phyloP scores from a whole-genome alignment of 2,888 invertebrate species.

The Arge pagana region DNA sequence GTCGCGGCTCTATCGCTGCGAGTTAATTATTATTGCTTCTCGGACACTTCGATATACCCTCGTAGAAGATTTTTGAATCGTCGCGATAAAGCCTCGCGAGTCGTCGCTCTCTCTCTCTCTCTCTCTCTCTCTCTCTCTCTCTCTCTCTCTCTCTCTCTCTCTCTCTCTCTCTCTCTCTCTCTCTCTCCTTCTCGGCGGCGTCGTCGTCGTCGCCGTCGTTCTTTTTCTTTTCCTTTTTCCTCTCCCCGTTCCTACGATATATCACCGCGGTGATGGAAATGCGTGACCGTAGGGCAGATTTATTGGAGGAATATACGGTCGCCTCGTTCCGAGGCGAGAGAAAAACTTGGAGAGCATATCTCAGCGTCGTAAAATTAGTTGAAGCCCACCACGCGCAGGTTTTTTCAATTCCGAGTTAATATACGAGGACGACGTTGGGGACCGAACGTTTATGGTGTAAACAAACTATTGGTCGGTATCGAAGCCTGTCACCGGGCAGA shows the following conservation, averaged over 20 bases:
- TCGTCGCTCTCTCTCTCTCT: too few species aligned
- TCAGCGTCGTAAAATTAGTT: slow-evolving; percentile 9
- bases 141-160: not conserved
- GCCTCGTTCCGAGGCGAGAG: too few species aligned
- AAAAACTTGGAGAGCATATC: slow-evolving; percentile 5
- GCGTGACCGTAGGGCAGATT: too few species aligned
- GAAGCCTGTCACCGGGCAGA: slow-evolving; percentile 17
- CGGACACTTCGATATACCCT: slow-evolving; percentile 51
- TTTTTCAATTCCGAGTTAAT: not conserved
- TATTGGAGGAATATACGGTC: not conserved
- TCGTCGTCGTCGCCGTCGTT: slow-evolving; percentile 12
- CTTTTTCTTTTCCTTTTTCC: slow-evolving; percentile 5
- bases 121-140: slow-evolving; percentile 18
- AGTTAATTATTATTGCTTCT: slow-evolving; percentile 58
- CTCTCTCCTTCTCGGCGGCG: slow-evolving; percentile 28
- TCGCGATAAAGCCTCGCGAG: too few species aligned
- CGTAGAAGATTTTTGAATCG: too few species aligned
- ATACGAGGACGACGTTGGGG: slow-evolving; percentile 4
- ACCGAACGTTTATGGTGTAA: slow-evolving; percentile 18
- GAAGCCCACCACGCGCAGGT: slow-evolving; percentile 2
- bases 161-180: not conserved
- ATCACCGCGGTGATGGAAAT: too few species aligned
- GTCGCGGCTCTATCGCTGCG: slow-evolving; percentile 44
- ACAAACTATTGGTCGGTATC: slow-evolving; percentile 22
- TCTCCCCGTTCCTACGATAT: too few species aligned